Evolutionary conservation across 2,113 vertebrate species (phyloP).

Genomic region (Semnornis frantzii): DNA sequence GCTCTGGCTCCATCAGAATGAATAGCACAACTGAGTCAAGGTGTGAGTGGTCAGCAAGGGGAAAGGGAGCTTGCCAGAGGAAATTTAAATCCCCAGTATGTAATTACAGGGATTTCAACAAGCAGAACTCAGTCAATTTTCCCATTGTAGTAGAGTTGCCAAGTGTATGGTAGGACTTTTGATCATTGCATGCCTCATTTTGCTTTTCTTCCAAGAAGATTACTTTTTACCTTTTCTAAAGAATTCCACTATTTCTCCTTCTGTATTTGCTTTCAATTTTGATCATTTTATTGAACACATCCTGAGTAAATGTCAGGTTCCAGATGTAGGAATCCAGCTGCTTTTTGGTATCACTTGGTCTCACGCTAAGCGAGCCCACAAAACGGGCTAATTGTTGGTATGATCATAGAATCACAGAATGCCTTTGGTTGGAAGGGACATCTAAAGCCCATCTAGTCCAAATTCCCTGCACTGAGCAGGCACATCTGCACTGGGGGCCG

Average conservation of each 20-base stretch:
- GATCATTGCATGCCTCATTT: not conserved
- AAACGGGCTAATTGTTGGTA: not conserved
- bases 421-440: no score
- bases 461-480: no score
- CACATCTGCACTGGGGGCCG: no score
- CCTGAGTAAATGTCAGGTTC: not conserved
- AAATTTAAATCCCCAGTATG: not conserved
- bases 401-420: no score
- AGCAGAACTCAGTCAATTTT: not conserved
- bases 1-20: constrained; percentile 21
- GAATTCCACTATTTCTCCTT: not conserved
- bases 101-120: constrained; percentile 20
- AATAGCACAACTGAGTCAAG: constrained; percentile 16
- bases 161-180: not conserved
- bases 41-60: constrained; percentile 18
- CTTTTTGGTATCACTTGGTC: not conserved
- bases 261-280: not conserved
- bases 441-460: no score
- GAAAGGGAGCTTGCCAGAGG: not conserved
- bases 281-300: not conserved
- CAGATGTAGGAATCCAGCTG: not conserved
- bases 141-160: not conserved
- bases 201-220: not conserved
- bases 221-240: not conserved
- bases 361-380: not conserved